phyloP scores from a whole-genome alignment of 2,888 invertebrate species.

The Arctia plantaginis region DNA sequence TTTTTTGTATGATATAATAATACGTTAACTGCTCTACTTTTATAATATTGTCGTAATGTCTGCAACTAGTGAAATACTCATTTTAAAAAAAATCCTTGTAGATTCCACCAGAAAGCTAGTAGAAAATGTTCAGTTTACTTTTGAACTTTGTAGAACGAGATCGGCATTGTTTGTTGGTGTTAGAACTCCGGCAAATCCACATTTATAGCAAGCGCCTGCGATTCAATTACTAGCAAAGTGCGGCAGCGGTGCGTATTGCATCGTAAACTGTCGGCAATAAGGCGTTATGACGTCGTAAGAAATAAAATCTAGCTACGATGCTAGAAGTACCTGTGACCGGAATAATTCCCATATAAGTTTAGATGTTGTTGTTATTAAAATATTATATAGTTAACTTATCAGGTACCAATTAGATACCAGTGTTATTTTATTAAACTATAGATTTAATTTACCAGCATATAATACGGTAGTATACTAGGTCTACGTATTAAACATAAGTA shows the following conservation, averaged over 20 bases:
- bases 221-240: constrained; percentile 83
- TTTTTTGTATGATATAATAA: too few species aligned
- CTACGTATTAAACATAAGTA: too few species aligned
- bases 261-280: constrained; percentile 78
- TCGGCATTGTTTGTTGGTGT: constrained; percentile 62
- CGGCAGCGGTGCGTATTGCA: constrained; percentile 77
- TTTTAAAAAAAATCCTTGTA: constrained; percentile 21
- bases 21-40: background rate
- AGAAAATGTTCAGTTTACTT: constrained; percentile 43
- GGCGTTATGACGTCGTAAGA: constrained; percentile 73
- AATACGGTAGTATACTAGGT: too few species aligned
- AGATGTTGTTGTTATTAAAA: background rate
- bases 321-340: constrained; percentile 65
- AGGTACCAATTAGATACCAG: background rate
- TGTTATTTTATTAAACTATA: background rate
- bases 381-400: background rate
- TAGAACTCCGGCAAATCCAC: constrained; percentile 64
- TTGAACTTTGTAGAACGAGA: constrained; percentile 53
- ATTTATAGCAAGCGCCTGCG: constrained; percentile 78
- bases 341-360: constrained; percentile 34
- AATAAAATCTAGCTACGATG: constrained; percentile 63
- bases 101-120: constrained; percentile 30
- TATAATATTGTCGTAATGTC: background rate
- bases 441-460: too few species aligned
- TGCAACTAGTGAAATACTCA: background rate